Base-by-base conservation (phyloP, 2,113 vertebrate species). In the Motacilla tschutschensis region DNA sequence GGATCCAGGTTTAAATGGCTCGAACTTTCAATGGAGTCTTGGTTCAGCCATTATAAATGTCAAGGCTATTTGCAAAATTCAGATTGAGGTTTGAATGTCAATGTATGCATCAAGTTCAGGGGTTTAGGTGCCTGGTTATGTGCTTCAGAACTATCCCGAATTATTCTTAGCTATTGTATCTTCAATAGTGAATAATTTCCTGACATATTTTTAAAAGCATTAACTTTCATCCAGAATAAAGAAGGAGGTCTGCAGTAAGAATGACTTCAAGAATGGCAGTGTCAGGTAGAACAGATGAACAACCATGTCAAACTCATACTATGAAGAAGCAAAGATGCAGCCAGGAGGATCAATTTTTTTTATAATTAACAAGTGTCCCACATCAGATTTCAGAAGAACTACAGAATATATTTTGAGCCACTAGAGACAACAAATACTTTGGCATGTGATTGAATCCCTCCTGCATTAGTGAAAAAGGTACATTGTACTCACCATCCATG, bases 401-500 rank as follows among this genome's bases (percentile, higher is more conserved):
- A 54, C 6, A 40, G 26, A 59, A 59, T 29, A 8, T 22, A 51
- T 62, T 79, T 62, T 50, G 33, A 84, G 54, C 18, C 38, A 16
- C 62, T 35, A 57, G 8, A 74, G 35, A 58, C 26, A 86, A 71
- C 0, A 1, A 77, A 21, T 24, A 58, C 18, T 60, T 90, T 2
- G 36, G 33, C 48, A 71, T 9, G 25, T 41, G 29, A 29, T 0
- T 57, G 53, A 71, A 50, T 50, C 25, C 7, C 44, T 85, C 25
- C 5, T 13, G 24, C 22, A 14, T 36, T 38, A 59, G 35, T 43
- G 50, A 70, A 79, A 85, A 79, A 82, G 8, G 25, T 59, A 59
- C 41, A 44, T 9, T 53, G n/a, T 86, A 95, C 97, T 89, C 63
- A 98, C 97, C 97, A 74, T 98, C 97, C 90, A 98, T 94, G n/a